Conservation (phyloP, 2,888 invertebrate genomes). For the Cybosia mesomella region DNA sequence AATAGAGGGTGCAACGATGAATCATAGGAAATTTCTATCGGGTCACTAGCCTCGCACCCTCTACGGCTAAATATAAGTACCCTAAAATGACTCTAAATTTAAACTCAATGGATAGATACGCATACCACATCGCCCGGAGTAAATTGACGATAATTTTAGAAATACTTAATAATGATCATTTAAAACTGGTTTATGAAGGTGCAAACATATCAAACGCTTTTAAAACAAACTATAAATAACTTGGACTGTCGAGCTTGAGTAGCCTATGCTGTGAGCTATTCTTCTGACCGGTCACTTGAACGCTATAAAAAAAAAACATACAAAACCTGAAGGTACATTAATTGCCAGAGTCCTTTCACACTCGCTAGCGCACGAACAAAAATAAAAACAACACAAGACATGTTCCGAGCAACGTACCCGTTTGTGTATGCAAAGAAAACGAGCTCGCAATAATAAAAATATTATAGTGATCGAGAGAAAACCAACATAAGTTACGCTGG, state of each 20-base stretch:
- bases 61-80: conserved; percentile 71
- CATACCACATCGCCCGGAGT: conserved; percentile 45
- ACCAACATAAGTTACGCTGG: conserved; percentile 58
- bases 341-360: conserved; percentile 54
- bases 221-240: conserved; percentile 38
- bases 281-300: conserved; percentile 34
- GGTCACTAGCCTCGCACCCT: conserved; percentile 79
- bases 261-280: conserved; percentile 30
- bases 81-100: conserved; percentile 64
- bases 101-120: conserved; percentile 51
- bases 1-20: conserved; percentile 81
- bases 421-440: conserved; percentile 64
- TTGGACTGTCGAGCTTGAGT: conserved; percentile 15
- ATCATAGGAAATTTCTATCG: conserved; percentile 80
- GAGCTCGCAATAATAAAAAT: conserved; percentile 59
- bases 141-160: conserved; percentile 54
- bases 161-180: conserved; percentile 26
- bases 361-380: conserved; percentile 50
- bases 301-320: conserved; percentile 39
- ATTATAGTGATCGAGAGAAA: conserved; percentile 57
- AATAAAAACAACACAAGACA: conserved; percentile 58
- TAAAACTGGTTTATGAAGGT: conserved; percentile 31
- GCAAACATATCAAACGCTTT: conserved; percentile 26
- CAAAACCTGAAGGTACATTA: conserved; percentile 54
- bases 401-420: conserved; percentile 54